These are phyloP conservation scores for Pteropus alecto DNA, from an alignment of 2,113 vertebrate species.

Conservation along the genomic window DNA sequence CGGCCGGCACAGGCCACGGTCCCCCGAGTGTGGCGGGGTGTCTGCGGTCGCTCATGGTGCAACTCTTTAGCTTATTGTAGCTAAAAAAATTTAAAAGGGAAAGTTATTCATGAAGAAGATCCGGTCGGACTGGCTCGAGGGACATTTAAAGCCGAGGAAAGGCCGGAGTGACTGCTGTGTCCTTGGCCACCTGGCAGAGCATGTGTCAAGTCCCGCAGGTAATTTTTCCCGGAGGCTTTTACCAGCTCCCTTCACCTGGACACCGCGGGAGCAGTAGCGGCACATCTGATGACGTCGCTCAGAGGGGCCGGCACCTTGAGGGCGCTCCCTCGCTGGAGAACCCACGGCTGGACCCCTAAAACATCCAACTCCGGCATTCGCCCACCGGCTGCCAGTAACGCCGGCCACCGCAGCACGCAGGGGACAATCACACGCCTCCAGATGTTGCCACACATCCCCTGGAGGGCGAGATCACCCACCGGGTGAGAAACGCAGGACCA, in stretches of 20 bases:
- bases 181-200: not conserved
- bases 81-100: not conserved
- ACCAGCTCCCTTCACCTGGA: not conserved
- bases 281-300: not conserved
- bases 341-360: not conserved
- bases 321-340: not conserved
- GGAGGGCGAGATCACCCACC: not conserved
- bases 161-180: not conserved
- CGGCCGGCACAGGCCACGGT: no score
- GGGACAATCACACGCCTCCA: not conserved
- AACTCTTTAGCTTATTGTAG: not conserved
- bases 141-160: not conserved
- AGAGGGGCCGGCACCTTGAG: not conserved
- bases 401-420: rapidly evolving
- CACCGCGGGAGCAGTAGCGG: not conserved
- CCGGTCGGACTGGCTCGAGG: not conserved
- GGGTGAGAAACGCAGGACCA: not conserved
- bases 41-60: not conserved
- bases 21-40: not conserved
- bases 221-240: not conserved
- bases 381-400: not conserved
- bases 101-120: not conserved
- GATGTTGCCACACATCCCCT: not conserved
- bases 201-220: no score
- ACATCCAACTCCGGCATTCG: not conserved